phyloP scores from a whole-genome alignment of 1,140 invertebrate species.

The Eumaeus atala region DNA sequence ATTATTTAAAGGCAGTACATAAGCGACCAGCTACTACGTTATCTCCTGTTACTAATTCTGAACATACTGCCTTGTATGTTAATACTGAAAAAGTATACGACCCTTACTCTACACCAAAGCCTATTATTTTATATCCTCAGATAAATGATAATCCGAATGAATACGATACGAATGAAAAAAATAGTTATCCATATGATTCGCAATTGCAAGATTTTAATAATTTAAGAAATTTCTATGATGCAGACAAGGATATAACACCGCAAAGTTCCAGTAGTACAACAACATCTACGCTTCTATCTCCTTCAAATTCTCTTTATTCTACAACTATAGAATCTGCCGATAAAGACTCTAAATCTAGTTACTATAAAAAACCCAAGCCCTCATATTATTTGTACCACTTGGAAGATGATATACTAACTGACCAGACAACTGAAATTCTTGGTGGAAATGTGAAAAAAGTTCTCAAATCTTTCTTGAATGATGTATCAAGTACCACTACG shows the following conservation, averaged over 20 bases:
- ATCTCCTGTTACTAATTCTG: conserved; percentile 25
- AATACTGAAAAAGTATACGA: conserved; percentile 18
- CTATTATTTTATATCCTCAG: neutral
- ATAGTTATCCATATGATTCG: conserved; percentile 6
- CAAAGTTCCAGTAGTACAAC: conserved; percentile 18
- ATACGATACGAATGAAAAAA: neutral
- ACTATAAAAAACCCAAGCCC: conserved; percentile 31
- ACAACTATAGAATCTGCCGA: conserved; percentile 29
- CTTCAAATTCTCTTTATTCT: conserved; percentile 29
- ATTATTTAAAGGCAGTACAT: conserved; percentile 55
- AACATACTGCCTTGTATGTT: neutral
- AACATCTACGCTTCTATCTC: conserved; percentile 32
- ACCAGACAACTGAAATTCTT: conserved; percentile 62
- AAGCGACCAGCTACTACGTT: conserved; percentile 42
- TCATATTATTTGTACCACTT: conserved; percentile 55
- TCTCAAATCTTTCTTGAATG: conserved; percentile 56
- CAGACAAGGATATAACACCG: conserved; percentile 23
- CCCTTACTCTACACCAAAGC: conserved; percentile 3
- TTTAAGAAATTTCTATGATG: conserved; percentile 51
- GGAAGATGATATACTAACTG: conserved; percentile 43
- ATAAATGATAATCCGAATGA: neutral
- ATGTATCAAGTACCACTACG: conserved; percentile 18
- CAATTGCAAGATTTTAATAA: conserved; percentile 34
- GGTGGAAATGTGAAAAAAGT: conserved; percentile 53
- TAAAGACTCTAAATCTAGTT: conserved; percentile 25